phyloP scores from a whole-genome alignment of 2,113 vertebrate species.

The Plecotus auritus region DNA sequence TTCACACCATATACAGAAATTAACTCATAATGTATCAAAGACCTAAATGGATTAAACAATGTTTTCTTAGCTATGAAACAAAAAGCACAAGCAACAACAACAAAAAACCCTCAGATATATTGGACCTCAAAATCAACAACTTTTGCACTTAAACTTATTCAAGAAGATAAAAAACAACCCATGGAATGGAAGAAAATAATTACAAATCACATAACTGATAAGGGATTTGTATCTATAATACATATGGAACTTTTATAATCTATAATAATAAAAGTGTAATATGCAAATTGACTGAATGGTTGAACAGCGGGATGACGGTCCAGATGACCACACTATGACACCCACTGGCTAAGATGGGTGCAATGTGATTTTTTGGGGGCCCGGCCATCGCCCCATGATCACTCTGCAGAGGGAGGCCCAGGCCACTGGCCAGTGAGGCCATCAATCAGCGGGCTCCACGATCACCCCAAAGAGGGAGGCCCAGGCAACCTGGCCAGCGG shows the following conservation, averaged over 20 bases:
- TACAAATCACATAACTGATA: neutral
- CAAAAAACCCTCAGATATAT: neutral
- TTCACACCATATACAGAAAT: neutral
- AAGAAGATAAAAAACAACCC: neutral
- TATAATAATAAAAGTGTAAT: too few relatives aligned
- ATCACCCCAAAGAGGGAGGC: too few relatives aligned
- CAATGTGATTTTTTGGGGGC: too few relatives aligned
- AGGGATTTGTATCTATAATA: neutral
- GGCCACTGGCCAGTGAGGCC: too few relatives aligned
- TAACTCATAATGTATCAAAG: neutral
- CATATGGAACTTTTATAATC: neutral
- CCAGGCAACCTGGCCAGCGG: too few relatives aligned
- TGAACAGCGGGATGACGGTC: too few relatives aligned
- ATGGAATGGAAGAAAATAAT: neutral
- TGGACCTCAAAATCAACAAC: neutral
- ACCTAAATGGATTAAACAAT: neutral
- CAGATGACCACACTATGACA: too few relatives aligned
- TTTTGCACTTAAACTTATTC: neutral
- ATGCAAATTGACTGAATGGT: too few relatives aligned
- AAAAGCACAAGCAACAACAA: neutral
- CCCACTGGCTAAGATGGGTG: too few relatives aligned
- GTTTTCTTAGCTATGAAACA: neutral
- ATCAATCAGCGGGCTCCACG: too few relatives aligned
- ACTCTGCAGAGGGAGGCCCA: too few relatives aligned
- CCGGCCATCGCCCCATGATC: too few relatives aligned